Evolutionary conservation across 2,113 vertebrate species (phyloP).

Genomic region (Collichthys lucidus): DNA sequence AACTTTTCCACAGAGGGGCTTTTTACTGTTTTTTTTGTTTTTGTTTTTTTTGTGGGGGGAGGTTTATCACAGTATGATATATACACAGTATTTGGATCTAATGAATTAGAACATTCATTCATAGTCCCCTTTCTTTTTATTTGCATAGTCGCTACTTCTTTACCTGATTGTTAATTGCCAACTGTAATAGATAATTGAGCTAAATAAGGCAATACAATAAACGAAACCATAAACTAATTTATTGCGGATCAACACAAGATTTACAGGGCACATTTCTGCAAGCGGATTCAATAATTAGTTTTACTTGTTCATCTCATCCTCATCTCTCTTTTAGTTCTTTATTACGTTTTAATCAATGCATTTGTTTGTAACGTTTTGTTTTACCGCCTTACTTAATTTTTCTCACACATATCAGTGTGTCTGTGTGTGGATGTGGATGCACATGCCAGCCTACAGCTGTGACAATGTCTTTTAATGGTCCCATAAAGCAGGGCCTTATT

Average conservation of each 20-base stretch:
- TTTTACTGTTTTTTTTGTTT: background rate
- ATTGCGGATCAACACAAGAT: background rate
- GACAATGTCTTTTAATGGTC: conserved; percentile 66
- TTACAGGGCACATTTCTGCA: conserved; percentile 2
- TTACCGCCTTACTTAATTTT: background rate
- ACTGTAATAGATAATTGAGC: conserved; percentile 12
- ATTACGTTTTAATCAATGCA: conserved; percentile 18
- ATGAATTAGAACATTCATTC: background rate
- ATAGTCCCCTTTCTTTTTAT: background rate
- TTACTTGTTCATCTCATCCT: background rate
- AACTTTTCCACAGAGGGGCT: background rate
- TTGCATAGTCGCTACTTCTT: background rate
- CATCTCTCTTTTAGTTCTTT: background rate
- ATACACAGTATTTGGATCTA: background rate
- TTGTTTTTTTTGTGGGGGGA: too few relatives aligned
- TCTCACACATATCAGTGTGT: background rate
- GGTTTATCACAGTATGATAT: background rate
- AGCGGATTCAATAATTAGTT: conserved; percentile 20
- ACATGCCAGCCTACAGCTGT: conserved; percentile 44
- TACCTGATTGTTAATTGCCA: background rate
- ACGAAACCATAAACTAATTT: background rate
- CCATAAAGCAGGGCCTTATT: conserved; percentile 76
- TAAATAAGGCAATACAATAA: conserved; percentile 19
- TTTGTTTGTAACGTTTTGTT: conserved; percentile 7
- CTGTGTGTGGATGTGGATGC: background rate